phyloP scores from a whole-genome alignment of 2,888 invertebrate species.

The Doris montereyensis region DNA sequence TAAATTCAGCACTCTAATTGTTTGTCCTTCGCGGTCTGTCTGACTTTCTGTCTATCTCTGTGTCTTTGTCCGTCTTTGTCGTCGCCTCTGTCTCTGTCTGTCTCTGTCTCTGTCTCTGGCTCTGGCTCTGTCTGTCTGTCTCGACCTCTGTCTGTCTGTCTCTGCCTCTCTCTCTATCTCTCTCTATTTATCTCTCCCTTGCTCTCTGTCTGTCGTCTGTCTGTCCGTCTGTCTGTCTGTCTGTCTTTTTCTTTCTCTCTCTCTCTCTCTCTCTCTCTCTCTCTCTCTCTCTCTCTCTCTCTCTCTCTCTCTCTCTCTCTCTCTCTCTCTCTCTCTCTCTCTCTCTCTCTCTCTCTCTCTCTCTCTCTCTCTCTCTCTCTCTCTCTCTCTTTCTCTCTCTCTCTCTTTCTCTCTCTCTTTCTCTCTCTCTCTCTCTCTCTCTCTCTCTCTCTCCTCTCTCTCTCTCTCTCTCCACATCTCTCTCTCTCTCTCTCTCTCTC shows the following conservation, averaged over 20 bases:
- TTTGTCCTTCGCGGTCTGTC: not conserved
- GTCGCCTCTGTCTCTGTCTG: not conserved
- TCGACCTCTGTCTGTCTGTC: too few relatives aligned
- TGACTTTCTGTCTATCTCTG: too few relatives aligned
- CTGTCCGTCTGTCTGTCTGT: too few relatives aligned
- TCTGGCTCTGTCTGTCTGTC: too few relatives aligned
- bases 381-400: not conserved
- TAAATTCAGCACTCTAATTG: not conserved
- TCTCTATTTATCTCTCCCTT: too few relatives aligned
- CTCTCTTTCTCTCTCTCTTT: not conserved
- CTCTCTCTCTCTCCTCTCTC: not conserved
- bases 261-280: slow-evolving; percentile 3
- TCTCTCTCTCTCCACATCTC: too few relatives aligned
- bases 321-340: not conserved
- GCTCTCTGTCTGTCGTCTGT: too few relatives aligned
- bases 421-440: not conserved
- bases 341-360: not conserved
- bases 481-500: not conserved
- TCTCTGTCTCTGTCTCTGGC: not conserved
- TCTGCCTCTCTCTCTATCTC: too few relatives aligned
- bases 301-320: not conserved
- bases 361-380: not conserved
- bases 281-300: not conserved
- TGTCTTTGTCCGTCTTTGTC: not conserved
- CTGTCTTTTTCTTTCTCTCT: too few relatives aligned